Evolutionary conservation across 2,888 invertebrate species (phyloP), one percentile per base, ranked within the genome.

Genomic region (Pristionchus entomophagus): DNA sequence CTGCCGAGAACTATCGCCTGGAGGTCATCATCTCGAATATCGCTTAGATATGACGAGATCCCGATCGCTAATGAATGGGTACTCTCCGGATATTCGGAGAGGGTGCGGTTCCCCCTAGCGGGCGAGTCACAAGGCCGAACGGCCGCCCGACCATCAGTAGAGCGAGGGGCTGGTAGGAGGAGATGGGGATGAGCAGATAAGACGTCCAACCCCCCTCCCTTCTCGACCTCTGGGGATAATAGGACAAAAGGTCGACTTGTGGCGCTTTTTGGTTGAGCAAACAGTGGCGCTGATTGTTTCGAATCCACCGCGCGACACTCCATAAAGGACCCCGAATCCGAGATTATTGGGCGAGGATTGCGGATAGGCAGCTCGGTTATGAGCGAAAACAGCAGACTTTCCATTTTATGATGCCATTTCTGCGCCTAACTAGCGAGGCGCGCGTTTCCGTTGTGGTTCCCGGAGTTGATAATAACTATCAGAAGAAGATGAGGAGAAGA

Each of bases 151-250:
- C n/a, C n/a, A n/a, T n/a, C n/a, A 19, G 51, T 14, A 59, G 82
- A 82, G 59, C 32, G 38, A n/a, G 41, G 78, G 62, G 69, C 49
- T 19, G 84, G 83, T 51, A 73, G 80, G 49, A 26, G 49, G 29
- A 73, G 84, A 56, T 78, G 81, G 85, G 69, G 86, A 73, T 38
- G 2, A 49, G 32, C n/a, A 32, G 51, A 80, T 78, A 88, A 87
- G 86, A 82, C 86, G 86, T 80, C 86, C 85, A 87, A 85, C 85
- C 84, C 87, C 86, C 87, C 85, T 80, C 87, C 86, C 87, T 88
- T 86, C 73, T 69, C 85, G 88, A 88, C 86, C 86, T 87, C 87
- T 87, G 56, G 35, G 45, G 73, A 73, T 73, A 73, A 73, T 73
- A 73, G 73, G 73, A 73, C 73, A 73, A 73, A 65, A 73, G 73